phyloP scores from a whole-genome alignment of 1,140 invertebrate species.

The Neocloeon triangulifer region DNA sequence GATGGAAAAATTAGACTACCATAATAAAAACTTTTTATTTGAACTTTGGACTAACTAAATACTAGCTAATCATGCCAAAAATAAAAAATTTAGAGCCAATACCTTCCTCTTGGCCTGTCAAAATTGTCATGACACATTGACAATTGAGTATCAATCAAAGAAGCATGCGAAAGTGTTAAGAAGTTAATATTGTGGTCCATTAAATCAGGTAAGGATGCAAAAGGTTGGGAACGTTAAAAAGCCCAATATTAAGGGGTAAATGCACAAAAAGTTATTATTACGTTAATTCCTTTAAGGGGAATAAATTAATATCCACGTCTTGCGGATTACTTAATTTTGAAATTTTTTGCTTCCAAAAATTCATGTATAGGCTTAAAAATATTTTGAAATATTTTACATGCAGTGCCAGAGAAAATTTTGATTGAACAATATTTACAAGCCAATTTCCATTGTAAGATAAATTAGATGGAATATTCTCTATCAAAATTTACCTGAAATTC shows the following conservation, averaged over 20 bases:
- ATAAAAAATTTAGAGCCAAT: conserved; percentile 21
- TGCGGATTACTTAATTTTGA: too few relatives aligned
- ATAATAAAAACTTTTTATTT: conserved; percentile 1
- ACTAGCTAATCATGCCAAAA: background rate
- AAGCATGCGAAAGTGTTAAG: conserved; percentile 23
- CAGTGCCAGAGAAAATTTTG: too few relatives aligned
- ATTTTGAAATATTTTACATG: background rate
- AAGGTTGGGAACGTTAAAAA: too few relatives aligned
- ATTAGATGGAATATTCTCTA: too few relatives aligned
- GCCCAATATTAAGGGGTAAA: too few relatives aligned
- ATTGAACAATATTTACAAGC: background rate
- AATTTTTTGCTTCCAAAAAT: conserved; percentile 8
- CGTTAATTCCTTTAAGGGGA: too few relatives aligned
- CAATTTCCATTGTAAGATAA: too few relatives aligned
- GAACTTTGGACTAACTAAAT: background rate
- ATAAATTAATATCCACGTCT: too few relatives aligned
- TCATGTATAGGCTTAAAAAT: background rate
- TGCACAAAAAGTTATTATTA: too few relatives aligned
- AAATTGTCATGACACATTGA: conserved; percentile 34
- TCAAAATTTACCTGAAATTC: conserved; percentile 74
- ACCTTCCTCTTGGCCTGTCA: conserved; percentile 32
- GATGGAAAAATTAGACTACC: too few relatives aligned
- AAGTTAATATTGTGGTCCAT: too few relatives aligned
- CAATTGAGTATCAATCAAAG: conserved; percentile 25
- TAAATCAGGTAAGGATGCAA: too few relatives aligned